A percentile compares a stretch with the other conserved stretches of the same genome.
Conservation (phyloP, 37 sponge, comb jelly and placozoan genomes). For the Chondrilla cf. caribensis region DNA sequence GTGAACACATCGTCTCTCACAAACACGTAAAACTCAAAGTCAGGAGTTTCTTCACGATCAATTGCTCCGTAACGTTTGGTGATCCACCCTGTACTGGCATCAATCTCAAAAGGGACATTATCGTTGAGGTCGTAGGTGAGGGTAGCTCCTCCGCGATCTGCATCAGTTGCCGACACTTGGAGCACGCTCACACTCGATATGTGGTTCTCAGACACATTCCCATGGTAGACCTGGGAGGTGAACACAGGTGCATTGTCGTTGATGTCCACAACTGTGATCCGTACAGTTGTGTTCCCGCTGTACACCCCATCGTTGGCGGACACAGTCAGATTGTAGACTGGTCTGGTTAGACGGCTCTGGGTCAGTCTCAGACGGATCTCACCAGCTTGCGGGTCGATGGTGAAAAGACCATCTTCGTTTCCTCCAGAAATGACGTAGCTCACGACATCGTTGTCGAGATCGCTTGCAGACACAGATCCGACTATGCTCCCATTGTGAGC, state of each 20-base stretch:
- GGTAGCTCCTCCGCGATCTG: conserved; percentile 34
- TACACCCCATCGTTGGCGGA: conserved; percentile 35
- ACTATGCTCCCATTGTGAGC: conserved; percentile 19
- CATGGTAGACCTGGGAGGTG: neutral
- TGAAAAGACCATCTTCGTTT: conserved; percentile 34
- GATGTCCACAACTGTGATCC: conserved; percentile 46
- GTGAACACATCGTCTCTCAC: conserved; percentile 60
- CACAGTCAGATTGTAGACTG: conserved; percentile 46
- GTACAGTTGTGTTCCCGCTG: neutral
- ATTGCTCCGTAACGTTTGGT: conserved; percentile 14
- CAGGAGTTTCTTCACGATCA: conserved; percentile 42
- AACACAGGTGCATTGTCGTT: conserved; percentile 58
- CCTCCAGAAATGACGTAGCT: conserved; percentile 32
- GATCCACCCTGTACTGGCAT: conserved; percentile 37
- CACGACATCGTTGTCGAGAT: conserved; percentile 33
- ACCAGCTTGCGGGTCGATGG: conserved; percentile 26
- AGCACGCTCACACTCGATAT: neutral
- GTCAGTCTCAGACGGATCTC: conserved; percentile 2
- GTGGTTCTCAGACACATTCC: neutral
- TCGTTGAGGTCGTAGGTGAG: conserved; percentile 30
- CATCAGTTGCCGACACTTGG: conserved; percentile 61
- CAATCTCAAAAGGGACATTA: conserved; percentile 17
- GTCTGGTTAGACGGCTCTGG: neutral
- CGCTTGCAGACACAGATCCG: conserved; percentile 41
- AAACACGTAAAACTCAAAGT: conserved; percentile 11